These are phyloP conservation scores for Nycticryphes semicollaris DNA, from an alignment of 2,113 vertebrate species.

Conservation along the genomic window DNA sequence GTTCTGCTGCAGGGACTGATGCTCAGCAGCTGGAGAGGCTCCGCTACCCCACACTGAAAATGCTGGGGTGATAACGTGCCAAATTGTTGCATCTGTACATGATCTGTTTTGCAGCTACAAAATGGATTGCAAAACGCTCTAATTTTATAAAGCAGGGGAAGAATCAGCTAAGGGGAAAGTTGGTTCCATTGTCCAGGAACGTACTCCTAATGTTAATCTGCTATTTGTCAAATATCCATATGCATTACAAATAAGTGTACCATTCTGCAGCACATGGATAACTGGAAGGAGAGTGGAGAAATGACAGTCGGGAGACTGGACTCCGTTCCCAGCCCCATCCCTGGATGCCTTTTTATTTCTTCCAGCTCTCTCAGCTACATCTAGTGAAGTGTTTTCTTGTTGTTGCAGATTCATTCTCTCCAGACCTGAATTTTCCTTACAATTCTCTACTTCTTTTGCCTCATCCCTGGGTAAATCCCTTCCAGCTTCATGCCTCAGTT, in stretches of 20 bases:
- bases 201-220: neutral
- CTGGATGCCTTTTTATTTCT: neutral
- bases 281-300: neutral
- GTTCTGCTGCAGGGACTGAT: slow-evolving; percentile 30
- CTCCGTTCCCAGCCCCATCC: neutral
- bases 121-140: neutral
- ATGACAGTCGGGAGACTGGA: neutral
- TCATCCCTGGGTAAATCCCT: neutral
- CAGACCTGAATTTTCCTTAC: neutral
- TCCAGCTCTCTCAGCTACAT: neutral
- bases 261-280: neutral
- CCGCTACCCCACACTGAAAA: slow-evolving; percentile 1
- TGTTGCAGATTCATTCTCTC: neutral
- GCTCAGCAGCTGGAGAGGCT: slow-evolving; percentile 57
- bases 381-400: neutral
- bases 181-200: neutral
- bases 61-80: neutral
- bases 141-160: neutral
- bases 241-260: fast-evolving
- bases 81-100: slow-evolving; percentile 22
- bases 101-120: neutral
- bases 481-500: neutral
- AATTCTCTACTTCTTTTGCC: neutral
- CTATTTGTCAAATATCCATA: neutral
- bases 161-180: neutral